Evolutionary conservation across 2,113 vertebrate species (phyloP), one percentile per base, ranked within the genome.

Genomic region (Accipiter virgatus): DNA sequence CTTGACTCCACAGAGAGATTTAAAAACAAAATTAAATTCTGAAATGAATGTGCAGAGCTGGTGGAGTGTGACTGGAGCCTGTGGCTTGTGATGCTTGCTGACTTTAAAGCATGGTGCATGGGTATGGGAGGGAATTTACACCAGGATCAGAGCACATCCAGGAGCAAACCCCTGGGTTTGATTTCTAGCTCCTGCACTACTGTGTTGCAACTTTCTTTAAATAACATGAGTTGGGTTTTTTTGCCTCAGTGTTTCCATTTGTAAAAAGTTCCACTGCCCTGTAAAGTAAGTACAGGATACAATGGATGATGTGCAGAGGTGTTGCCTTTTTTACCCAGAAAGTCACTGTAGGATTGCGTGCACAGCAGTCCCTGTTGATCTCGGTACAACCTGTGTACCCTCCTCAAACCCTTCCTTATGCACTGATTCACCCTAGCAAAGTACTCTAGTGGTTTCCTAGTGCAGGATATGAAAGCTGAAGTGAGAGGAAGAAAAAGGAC

Each of bases 311-410:
- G 55, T 22, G 26, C 75, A 58, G 62, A 22, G 19, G 26, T 21
- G 50, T 14, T 48, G 53, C 61, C 25, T 43, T 3, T 4, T 56
- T 36, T 17, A n/a, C 38, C 38, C 17, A 43, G 53, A 13, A 14
- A 31, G 25, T 42, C 15, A 1, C 29, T 25, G 2, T 1, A 9
- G 52, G 36, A 11, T 6, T 16, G 22, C 0, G 2, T 20, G 17
- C 31, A 3, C 66, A 61, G 43, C 40, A 68, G 45, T 21, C n/a
- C 45, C 77, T 34, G 43, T 2, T n/a, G 65, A 11, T 2, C 59
- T 65, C 27, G 11, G 45, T 17, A 3, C 5, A 15, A 6, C 4
- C 7, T 5, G 3, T 19, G 32, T 31, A 6, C 53, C n/a, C 48
- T 81, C 48, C 66, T 68, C 50, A 62, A 22, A 66, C 27, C 45